phyloP scores from a whole-genome alignment of 2,113 vertebrate species.

The Panurus biarmicus region DNA sequence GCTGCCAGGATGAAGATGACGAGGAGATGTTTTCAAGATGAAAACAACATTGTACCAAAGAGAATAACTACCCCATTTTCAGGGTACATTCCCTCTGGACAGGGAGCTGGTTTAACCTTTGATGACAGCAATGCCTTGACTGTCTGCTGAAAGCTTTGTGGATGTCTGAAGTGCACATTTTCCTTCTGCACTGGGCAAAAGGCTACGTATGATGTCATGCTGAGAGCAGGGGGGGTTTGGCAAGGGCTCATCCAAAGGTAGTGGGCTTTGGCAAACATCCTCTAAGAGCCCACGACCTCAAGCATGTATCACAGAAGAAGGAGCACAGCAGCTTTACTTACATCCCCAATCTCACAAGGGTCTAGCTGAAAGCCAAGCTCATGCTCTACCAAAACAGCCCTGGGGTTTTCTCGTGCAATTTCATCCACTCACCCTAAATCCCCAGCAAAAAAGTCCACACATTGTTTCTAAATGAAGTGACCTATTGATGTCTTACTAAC shows the following conservation, averaged over 20 bases:
- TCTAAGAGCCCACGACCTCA: not conserved
- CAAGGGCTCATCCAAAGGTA: not conserved
- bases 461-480: not conserved
- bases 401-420: not conserved
- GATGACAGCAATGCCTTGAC: not conserved
- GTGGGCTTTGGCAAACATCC: not conserved
- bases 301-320: not conserved
- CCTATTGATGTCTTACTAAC: not conserved
- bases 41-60: not conserved
- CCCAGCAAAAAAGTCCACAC: not conserved
- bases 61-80: not conserved
- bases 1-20: too few species aligned
- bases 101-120: not conserved
- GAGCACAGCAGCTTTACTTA: not conserved
- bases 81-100: not conserved
- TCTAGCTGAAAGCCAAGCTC: not conserved
- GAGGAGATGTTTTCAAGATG: too few species aligned
- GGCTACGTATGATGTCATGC: fast-evolving
- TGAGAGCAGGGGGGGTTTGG: not conserved
- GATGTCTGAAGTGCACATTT: not conserved
- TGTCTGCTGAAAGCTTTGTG: not conserved
- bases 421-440: not conserved
- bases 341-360: fast-evolving
- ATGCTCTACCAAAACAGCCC: not conserved
- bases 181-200: not conserved